Conservation (phyloP, 1,140 invertebrate genomes). For the Drosophila bipectinata region DNA sequence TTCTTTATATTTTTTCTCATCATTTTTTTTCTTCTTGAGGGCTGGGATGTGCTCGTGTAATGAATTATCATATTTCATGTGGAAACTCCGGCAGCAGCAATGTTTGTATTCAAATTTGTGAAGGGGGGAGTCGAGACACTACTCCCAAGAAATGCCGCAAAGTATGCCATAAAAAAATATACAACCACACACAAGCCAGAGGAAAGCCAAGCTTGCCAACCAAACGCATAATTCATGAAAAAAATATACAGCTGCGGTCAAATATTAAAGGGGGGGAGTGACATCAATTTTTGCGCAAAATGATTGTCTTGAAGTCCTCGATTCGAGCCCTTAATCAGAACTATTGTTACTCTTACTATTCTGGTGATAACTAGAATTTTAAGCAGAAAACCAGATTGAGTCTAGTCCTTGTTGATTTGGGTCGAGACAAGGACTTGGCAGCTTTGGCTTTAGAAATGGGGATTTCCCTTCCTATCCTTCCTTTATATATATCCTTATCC, state of each 20-base stretch:
- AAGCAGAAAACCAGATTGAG: constrained; percentile 36
- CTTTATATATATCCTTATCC: constrained; percentile 9
- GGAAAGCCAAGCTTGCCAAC: constrained; percentile 20
- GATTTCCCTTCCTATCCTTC: not conserved
- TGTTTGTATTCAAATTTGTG: constrained; percentile 69
- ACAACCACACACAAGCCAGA: constrained; percentile 23
- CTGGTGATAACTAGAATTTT: not conserved
- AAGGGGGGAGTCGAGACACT: constrained; percentile 9
- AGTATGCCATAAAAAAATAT: constrained; percentile 78
- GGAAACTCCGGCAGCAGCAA: constrained; percentile 47
- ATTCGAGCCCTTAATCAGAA: not conserved
- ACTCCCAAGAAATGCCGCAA: constrained; percentile 72
- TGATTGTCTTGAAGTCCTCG: constrained; percentile 21
- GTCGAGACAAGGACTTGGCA: constrained; percentile 74
- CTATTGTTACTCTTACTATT: not conserved
- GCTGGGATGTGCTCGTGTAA: constrained; percentile 58
- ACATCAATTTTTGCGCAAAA: constrained; percentile 31
- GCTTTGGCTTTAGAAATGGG: constrained; percentile 39
- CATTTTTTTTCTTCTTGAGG: constrained; percentile 21
- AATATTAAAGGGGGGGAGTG: constrained; percentile 3
- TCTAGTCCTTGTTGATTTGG: constrained; percentile 63
- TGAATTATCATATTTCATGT: constrained; percentile 83
- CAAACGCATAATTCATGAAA: constrained; percentile 59
- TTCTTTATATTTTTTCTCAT: constrained; percentile 47
- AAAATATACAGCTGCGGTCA: constrained; percentile 35